Percentiles rank a stretch among this genome's conserved stretches.
Conservation (phyloP, 2,113 vertebrate genomes). For the Sterrhoptilus dennistouni region DNA sequence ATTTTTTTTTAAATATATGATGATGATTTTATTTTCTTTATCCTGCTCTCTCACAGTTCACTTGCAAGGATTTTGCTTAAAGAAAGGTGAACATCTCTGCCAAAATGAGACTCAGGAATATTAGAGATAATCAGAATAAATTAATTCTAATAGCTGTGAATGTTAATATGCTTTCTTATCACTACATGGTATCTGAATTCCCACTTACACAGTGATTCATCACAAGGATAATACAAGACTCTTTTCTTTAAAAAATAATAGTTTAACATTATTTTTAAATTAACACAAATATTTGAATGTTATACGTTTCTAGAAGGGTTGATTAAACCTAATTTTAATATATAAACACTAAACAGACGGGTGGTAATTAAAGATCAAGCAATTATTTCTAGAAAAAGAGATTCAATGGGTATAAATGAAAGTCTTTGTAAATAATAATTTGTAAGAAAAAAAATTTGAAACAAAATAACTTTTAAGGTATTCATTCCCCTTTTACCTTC, state of each 20-base stretch:
- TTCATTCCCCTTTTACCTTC: background rate
- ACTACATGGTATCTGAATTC: background rate
- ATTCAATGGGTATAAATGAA: background rate
- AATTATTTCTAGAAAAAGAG: background rate
- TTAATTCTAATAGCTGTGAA: background rate
- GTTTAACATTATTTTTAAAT: background rate
- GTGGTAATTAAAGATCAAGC: background rate
- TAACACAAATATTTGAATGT: background rate
- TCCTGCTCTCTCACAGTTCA: background rate
- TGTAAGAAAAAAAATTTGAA: background rate
- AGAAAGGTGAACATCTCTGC: background rate
- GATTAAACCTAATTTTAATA: background rate
- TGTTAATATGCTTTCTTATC: background rate
- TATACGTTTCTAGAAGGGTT: background rate
- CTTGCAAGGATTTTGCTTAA: background rate
- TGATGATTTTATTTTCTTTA: background rate
- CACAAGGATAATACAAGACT: background rate
- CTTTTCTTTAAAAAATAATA: background rate
- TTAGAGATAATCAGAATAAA: background rate
- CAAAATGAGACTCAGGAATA: background rate
- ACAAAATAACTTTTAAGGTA: background rate
- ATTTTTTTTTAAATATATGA: background rate
- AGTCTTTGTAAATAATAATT: background rate
- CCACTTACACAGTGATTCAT: background rate
- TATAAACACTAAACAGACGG: background rate